Conservation (phyloP, 2,113 vertebrate species). For the Muscicapa adusta region DNA sequence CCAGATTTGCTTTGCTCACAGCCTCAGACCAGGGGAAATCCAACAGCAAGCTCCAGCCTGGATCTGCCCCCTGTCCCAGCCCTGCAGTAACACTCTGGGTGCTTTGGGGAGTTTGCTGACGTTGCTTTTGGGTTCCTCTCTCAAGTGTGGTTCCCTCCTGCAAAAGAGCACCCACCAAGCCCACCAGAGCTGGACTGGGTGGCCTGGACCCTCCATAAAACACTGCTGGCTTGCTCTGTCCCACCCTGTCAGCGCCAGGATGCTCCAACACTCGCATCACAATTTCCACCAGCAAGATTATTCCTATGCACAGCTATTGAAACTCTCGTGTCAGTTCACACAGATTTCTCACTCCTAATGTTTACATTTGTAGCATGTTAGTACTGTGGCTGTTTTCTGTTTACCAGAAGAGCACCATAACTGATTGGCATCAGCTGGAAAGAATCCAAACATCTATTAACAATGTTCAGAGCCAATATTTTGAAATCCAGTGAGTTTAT, state of each 20-base stretch:
- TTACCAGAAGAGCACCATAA: not conserved
- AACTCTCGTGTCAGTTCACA: not conserved
- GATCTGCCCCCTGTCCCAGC: not conserved
- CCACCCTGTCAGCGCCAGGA: fast-evolving
- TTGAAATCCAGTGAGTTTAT: constrained; percentile 9
- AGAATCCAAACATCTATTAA: not conserved
- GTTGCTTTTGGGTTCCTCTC: not conserved
- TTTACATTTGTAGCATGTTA: not conserved
- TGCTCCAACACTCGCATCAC: not conserved
- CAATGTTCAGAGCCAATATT: not conserved
- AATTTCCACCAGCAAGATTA: fast-evolving
- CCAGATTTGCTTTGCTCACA: not conserved
- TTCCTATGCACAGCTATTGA: not conserved
- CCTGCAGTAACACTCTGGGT: fast-evolving
- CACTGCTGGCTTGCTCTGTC: not conserved
- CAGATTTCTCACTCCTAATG: not conserved
- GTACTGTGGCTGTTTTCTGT: not conserved
- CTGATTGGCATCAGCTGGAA: not conserved
- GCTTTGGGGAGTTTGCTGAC: not conserved
- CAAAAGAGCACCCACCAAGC: not conserved
- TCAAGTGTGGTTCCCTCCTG: not conserved
- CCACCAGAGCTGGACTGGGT: not conserved
- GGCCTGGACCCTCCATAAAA: not conserved
- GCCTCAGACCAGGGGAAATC: not conserved
- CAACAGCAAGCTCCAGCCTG: not conserved